These are phyloP conservation scores for Hemicentrotus pulcherrimus DNA, from an alignment of 35 echinoderm and acorn worm species.

Conservation along the genomic window DNA sequence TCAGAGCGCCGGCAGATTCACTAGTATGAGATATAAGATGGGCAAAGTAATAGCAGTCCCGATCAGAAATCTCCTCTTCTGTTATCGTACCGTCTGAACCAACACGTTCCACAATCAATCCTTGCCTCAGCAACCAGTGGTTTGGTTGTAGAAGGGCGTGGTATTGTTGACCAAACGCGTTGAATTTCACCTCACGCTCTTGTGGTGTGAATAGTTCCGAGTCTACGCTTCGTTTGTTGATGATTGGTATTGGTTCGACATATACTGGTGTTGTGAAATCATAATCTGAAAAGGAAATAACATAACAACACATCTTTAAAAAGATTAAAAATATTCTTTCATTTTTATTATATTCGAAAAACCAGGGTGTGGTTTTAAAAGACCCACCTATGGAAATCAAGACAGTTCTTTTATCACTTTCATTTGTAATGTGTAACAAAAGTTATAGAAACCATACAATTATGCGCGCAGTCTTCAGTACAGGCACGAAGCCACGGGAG, in stretches of 20 bases:
- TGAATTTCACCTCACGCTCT: slow-evolving; percentile 62
- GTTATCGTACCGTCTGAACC: slow-evolving; percentile 58
- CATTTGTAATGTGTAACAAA: too few relatives aligned
- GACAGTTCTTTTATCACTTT: too few relatives aligned
- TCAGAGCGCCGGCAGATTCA: slow-evolving; percentile 64
- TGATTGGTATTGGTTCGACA: not conserved
- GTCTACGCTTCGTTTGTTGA: slow-evolving; percentile 25
- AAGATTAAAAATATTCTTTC: too few relatives aligned
- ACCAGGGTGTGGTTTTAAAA: too few relatives aligned
- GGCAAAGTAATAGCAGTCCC: slow-evolving; percentile 72
- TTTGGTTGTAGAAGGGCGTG: slow-evolving; percentile 58
- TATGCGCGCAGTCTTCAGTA: too few relatives aligned
- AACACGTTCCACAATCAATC: slow-evolving; percentile 60
- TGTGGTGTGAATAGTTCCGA: not conserved
- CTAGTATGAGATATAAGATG: slow-evolving; percentile 49
- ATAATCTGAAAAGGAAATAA: not conserved
- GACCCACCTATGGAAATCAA: too few relatives aligned
- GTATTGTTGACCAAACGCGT: slow-evolving; percentile 59
- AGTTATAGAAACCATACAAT: too few relatives aligned
- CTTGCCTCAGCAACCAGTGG: slow-evolving; percentile 67
- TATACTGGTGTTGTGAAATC: slow-evolving; percentile 1
- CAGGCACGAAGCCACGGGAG: too few relatives aligned
- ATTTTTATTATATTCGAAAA: too few relatives aligned
- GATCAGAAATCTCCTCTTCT: not conserved
- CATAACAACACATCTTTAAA: not conserved